Base-by-base conservation (phyloP, 2,797 vertebrate genomes). In the Rhabdomys pumilio region DNA sequence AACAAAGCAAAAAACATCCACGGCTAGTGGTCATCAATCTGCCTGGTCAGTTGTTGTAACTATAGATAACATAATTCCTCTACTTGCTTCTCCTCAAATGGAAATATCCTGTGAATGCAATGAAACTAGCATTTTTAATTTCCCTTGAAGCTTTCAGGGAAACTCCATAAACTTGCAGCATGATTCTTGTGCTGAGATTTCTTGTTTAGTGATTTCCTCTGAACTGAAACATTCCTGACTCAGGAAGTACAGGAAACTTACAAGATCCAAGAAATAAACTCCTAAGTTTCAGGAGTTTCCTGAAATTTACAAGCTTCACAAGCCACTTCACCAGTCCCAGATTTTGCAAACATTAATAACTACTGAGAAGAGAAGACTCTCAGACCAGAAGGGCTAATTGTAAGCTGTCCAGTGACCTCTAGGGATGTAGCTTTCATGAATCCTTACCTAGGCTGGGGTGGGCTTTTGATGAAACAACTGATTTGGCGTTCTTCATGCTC, bases 1-100 rank as follows among this genome's bases (percentile, higher is more conserved):
- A 41, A 87, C 12, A n/a, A 67, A 85, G 50, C 31, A 34, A 73
- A 86, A 83, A 92, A 47, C 90, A 93, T 38, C 76, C 81, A 75
- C 41, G 63, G 31, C 55, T 85, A 63, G 8, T 29, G 80, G 53
- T 65, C 34, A 76, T 31, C 4, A 61, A 13, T 90, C 90, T 87
- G 75, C 31, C 20, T 67, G 38, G 53, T 87, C 95, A 75, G 13
- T 72, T 92, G 67, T 17, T 93, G 81, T 92, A 50, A 29, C 34
- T n/a, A 10, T 72, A n/a, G 26, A 17, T 65, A 67, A 73, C 38
- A 24, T 47, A 85, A 90, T 93, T 95, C 59, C 77, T 87, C 6
- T 19, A 69, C 26, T 24, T 61, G 31, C 12, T 95, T 84, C 9
- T 20, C 53, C n/a, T 55, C 29, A 94, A 75, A 41, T 94, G 44